Base-by-base conservation (phyloP, 2,113 vertebrate species). In the Lampris incognitus region DNA sequence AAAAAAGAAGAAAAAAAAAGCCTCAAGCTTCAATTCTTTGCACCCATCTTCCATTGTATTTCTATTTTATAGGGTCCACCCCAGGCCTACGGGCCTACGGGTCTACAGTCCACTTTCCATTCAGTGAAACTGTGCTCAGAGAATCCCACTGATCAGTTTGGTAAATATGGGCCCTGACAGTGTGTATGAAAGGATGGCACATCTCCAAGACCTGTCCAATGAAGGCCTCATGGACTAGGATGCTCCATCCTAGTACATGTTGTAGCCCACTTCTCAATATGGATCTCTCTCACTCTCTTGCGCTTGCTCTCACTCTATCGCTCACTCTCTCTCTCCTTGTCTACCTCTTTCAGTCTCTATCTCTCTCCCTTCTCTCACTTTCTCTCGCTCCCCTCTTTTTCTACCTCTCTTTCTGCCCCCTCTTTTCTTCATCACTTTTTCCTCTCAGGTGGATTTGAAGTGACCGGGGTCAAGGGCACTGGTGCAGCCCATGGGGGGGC, bases 71-170 rank as follows among this genome's bases (percentile, higher is more conserved):
- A 83, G 89, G 85, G 84, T 87, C 87, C 78, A 64, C 54, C 79
- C 62, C 10, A 66, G 59, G 84, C 57, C 80, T 68, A 13, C 40
- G 61, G 63, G 84, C 57, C 80, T 68, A 13, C 40, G 61, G 63
- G 85, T 74, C 81, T 89, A 74, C 80, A 88, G 88, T 91, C 73
- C 78, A 72, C 41, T 46, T 78, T 72, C 83, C 70, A 81, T 92
- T 92, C 84, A 92, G 66, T 56, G 24, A 72, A 74, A 85, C 54
- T 68, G 82, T 83, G 74, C 80, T 88, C 83, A 86, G 66, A 87
- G 89, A 85, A 79, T 85, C 86, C 87, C 75, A 84, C 86, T 88
- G 88, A 68, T 90, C 82, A 87, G 87, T 93, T 94, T 92, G 89
- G 92, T 93, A 94, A 93, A 94, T 92, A 94, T 84, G 83, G 67